A percentile compares a stretch with the other conserved stretches of the same genome.
Evolutionary conservation across 2,113 vertebrate genomes (phyloP).

Genomic region (Mesitornis unicolor): DNA sequence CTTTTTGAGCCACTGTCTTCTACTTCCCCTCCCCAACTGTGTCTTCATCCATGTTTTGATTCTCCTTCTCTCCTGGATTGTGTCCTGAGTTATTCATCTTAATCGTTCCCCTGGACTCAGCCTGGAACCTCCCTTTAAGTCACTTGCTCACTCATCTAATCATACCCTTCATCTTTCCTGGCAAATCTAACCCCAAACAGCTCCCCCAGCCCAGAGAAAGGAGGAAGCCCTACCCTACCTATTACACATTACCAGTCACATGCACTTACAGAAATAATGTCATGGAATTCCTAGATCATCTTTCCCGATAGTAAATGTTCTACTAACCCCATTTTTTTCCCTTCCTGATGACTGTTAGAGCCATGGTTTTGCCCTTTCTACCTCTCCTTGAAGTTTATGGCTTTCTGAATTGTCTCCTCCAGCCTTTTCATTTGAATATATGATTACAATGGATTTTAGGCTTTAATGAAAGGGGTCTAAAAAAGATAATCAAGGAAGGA

Average conservation of each 20-base stretch:
- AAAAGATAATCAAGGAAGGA: not conserved
- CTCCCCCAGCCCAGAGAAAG: not conserved
- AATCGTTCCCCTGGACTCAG: not conserved
- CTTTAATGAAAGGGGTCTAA: not conserved
- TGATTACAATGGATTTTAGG: not conserved
- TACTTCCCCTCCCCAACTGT: not conserved
- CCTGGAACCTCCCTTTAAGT: constrained; percentile 59
- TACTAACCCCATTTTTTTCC: not conserved
- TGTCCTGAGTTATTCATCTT: not conserved
- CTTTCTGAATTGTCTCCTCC: not conserved
- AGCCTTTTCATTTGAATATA: not conserved
- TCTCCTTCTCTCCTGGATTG: not conserved
- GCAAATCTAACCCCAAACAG: constrained; percentile 4
- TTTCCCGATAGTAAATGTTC: not conserved
- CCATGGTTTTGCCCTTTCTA: not conserved
- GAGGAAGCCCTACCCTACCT: constrained; percentile 6
- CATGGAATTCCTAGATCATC: not conserved
- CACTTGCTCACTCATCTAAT: constrained; percentile 61
- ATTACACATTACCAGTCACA: not conserved
- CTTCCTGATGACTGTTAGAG: not conserved
- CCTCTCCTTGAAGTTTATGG: not conserved
- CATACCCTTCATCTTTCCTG: constrained; percentile 47
- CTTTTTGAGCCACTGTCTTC: not conserved
- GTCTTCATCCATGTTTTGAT: not conserved
- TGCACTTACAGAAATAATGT: not conserved